Evolutionary conservation across 2,888 invertebrate species (phyloP).

Genomic region (Eugnorisma glareosa): DNA sequence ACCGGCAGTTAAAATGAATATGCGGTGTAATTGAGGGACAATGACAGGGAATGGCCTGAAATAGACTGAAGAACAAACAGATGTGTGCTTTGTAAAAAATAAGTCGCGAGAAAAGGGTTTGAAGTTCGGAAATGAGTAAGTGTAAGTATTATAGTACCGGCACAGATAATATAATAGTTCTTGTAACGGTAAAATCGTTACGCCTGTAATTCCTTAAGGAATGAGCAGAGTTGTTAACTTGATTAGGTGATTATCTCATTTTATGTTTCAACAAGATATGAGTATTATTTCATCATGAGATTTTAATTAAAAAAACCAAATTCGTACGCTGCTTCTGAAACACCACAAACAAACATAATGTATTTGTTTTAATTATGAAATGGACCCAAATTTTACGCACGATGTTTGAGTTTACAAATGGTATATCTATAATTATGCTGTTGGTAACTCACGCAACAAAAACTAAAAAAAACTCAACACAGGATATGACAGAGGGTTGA

Average conservation of each 20-base stretch:
- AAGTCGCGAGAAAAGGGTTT: slow-evolving; percentile 67
- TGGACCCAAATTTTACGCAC: not conserved
- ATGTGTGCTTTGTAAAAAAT: slow-evolving; percentile 82
- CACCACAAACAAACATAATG: not conserved
- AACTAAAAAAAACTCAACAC: slow-evolving; percentile 28
- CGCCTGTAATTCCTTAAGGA: not conserved
- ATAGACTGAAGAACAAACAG: slow-evolving; percentile 88
- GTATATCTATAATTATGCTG: not conserved
- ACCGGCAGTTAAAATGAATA: slow-evolving; percentile 82
- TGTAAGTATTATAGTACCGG: slow-evolving; percentile 3
- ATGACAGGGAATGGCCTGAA: slow-evolving; percentile 84
- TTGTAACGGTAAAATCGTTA: not conserved
- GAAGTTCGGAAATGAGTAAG: slow-evolving; percentile 2
- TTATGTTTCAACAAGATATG: not conserved
- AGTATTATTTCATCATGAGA: not conserved
- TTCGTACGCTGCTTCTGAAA: not conserved
- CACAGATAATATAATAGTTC: too few species aligned
- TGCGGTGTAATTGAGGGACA: slow-evolving; percentile 85
- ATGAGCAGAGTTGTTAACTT: not conserved
- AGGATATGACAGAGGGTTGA: slow-evolving; percentile 49
- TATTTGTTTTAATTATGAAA: not conserved
- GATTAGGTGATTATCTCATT: not conserved
- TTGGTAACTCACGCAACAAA: slow-evolving; percentile 8
- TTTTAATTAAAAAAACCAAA: not conserved
- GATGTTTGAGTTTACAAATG: not conserved